Conservation (phyloP, 2,888 invertebrate genomes). For the Dryomyza anilis region DNA sequence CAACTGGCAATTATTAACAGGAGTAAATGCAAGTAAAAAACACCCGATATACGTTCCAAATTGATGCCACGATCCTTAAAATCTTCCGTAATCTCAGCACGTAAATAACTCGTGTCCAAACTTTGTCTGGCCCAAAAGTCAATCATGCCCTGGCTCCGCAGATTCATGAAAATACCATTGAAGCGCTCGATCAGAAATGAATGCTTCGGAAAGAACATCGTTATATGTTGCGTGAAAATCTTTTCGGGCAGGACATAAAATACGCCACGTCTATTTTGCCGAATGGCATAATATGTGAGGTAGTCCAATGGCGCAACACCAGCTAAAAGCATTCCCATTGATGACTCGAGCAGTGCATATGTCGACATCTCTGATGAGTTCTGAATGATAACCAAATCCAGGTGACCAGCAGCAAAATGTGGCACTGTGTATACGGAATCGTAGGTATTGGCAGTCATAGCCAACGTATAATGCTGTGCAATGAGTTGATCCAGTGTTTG, state of each 20-base stretch:
- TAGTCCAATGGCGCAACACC: conserved; percentile 34
- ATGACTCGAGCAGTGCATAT: conserved; percentile 27
- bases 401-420: conserved; percentile 18
- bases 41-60: conserved; percentile 23
- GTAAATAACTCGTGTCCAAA: conserved; percentile 26
- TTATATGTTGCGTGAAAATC: conserved; percentile 39
- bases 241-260: conserved; percentile 38
- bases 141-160: conserved; percentile 37
- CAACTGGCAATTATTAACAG: conserved; percentile 9
- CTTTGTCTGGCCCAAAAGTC: conserved; percentile 37
- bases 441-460: conserved; percentile 33
- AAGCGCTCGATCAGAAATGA: conserved; percentile 40
- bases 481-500: conserved; percentile 33
- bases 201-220: conserved; percentile 42
- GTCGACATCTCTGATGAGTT: conserved; percentile 32
- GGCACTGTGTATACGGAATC: conserved; percentile 29
- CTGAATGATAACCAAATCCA: conserved; percentile 29
- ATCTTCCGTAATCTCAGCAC: background rate
- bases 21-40: conserved; percentile 27
- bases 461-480: conserved; percentile 28
- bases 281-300: conserved; percentile 35
- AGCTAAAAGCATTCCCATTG: background rate
- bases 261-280: conserved; percentile 23
- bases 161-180: conserved; percentile 35
- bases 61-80: background rate